phyloP scores from a whole-genome alignment of 2,888 invertebrate genomes.

The Temnothorax unifasciatus region DNA sequence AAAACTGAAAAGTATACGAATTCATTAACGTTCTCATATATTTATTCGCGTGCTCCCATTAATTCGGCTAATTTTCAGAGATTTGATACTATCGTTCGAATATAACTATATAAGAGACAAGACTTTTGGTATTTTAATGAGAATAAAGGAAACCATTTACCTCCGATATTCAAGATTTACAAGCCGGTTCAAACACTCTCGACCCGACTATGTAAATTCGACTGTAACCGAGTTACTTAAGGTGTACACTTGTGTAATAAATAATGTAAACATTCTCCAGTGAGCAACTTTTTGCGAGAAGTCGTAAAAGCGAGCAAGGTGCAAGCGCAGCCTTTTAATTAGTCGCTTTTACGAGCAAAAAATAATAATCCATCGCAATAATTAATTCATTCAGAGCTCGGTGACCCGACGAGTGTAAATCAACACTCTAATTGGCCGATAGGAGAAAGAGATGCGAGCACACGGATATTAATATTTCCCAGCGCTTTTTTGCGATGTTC shows the following conservation, averaged over 20 bases:
- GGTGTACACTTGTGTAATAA: slow-evolving; percentile 28
- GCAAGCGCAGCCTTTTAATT: slow-evolving; percentile 40
- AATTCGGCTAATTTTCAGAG: slow-evolving; percentile 28
- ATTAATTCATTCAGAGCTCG: slow-evolving; percentile 45
- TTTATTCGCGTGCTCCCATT: background rate
- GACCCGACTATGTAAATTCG: slow-evolving; percentile 42
- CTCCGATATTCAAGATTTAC: slow-evolving; percentile 27
- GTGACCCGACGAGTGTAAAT: slow-evolving; percentile 37
- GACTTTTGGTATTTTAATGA: slow-evolving; percentile 33
- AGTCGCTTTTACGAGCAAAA: slow-evolving; percentile 45
- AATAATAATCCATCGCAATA: slow-evolving; percentile 49
- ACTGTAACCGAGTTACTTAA: slow-evolving; percentile 46
- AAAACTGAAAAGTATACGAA: no score
- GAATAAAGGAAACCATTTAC: slow-evolving; percentile 20
- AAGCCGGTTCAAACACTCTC: slow-evolving; percentile 17
- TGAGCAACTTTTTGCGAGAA: slow-evolving; percentile 47
- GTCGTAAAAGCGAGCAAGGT: slow-evolving; percentile 45
- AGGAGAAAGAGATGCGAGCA: background rate
- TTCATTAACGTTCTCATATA: background rate
- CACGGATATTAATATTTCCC: slow-evolving; percentile 30
- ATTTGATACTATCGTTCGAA: slow-evolving; percentile 1
- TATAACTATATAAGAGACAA: background rate
- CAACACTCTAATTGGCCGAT: slow-evolving; percentile 36
- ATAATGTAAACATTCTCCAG: slow-evolving; percentile 30
- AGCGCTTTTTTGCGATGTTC: slow-evolving; percentile 10